Conservation (phyloP, 2,113 vertebrate genomes). For the Spilogale gracilis region DNA sequence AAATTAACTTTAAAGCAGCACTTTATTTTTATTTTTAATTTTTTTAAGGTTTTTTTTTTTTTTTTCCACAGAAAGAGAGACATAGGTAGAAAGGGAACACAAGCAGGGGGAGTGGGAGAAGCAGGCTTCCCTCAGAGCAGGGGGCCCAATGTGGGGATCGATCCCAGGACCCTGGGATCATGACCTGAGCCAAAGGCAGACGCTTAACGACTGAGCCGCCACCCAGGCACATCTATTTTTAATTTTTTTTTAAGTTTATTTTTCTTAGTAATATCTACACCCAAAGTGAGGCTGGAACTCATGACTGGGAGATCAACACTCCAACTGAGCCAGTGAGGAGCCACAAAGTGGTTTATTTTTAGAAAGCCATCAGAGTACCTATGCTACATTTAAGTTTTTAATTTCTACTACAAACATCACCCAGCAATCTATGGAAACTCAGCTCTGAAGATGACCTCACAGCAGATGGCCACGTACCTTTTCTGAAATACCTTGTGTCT, state of each 20-base stretch:
- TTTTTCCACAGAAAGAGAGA: no score
- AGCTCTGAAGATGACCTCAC: not conserved
- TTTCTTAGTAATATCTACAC: not conserved
- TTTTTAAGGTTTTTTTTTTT: not conserved
- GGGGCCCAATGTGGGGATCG: no score
- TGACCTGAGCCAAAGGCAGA: no score
- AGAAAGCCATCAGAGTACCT: not conserved
- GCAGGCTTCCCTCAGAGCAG: no score
- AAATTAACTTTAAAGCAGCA: not conserved
- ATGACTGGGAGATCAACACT: not conserved
- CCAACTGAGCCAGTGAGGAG: not conserved
- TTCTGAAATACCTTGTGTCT: not conserved
- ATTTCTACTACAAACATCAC: not conserved
- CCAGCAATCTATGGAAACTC: not conserved
- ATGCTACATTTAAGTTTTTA: not conserved
- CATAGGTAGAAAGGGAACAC: no score
- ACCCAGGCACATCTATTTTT: not conserved
- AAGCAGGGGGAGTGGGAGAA: no score
- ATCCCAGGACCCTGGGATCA: no score
- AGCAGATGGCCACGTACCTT: not conserved
- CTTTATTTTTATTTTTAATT: slow-evolving; percentile 12
- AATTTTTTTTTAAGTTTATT: not conserved
- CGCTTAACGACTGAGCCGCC: no score
- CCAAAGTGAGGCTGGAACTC: not conserved
- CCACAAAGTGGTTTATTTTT: slow-evolving; percentile 5